phyloP scores from a whole-genome alignment of 2,888 invertebrate species.

The Mystacides longicornis region DNA sequence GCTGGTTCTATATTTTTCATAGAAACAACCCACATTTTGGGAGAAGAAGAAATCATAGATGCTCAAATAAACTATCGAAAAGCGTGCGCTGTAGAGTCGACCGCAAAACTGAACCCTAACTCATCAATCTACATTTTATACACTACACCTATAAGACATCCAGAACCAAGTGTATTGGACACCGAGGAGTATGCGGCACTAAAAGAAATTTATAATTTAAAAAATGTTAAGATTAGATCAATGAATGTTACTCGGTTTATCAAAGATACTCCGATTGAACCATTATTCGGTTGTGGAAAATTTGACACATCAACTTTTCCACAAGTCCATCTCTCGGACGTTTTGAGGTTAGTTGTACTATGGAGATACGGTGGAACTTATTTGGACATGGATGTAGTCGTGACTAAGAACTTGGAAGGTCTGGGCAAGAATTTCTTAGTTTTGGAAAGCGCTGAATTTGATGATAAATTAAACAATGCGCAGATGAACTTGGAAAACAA shows the following conservation, averaged over 20 bases:
- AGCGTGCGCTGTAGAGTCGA: neutral
- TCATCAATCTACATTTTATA: neutral
- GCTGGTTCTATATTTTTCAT: too few relatives aligned
- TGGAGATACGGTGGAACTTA: neutral
- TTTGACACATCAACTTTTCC: neutral
- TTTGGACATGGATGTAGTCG: neutral
- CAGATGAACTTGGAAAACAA: neutral
- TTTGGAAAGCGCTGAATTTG: neutral
- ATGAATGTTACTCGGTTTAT: neutral
- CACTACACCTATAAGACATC: neutral
- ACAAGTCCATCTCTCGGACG: neutral
- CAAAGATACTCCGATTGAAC: neutral
- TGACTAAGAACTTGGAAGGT: neutral
- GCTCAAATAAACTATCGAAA: neutral
- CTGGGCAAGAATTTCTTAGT: neutral
- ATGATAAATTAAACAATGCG: neutral
- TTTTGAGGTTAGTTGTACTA: neutral
- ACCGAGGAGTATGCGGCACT: neutral
- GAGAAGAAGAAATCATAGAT: too few relatives aligned
- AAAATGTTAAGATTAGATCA: neutral
- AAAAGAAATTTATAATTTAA: neutral
- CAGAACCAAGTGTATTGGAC: neutral
- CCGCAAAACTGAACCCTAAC: neutral
- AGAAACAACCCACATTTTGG: too few relatives aligned
- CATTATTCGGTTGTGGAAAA: neutral